Evolutionary conservation across 2,113 vertebrate species (phyloP).

Genomic region (Brachyhypopomus occidentalis): DNA sequence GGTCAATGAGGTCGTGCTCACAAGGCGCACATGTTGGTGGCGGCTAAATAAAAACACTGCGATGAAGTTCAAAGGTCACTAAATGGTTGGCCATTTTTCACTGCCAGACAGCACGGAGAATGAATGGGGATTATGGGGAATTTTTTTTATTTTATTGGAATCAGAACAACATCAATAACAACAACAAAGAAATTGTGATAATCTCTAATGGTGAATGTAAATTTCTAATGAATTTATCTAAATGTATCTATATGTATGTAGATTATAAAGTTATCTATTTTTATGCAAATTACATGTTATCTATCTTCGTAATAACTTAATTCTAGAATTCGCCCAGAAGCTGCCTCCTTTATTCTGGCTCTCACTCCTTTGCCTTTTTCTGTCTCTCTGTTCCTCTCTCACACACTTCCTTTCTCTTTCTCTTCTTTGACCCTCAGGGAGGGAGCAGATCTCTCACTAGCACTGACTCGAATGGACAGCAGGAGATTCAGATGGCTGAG

Average conservation of each 20-base stretch:
- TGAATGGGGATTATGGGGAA: no score
- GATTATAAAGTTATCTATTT: no score
- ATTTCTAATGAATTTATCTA: no score
- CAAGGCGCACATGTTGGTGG: neutral
- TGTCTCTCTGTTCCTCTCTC: slow-evolving; percentile 26
- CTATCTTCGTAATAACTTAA: no score
- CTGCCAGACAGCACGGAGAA: neutral
- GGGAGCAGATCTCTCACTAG: slow-evolving; percentile 54
- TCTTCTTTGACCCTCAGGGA: slow-evolving; percentile 60
- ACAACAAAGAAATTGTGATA: no score
- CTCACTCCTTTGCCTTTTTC: slow-evolving; percentile 19
- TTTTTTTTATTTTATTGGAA: no score
- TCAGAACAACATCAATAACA: no score
- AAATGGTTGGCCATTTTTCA: neutral
- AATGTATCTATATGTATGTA: no score
- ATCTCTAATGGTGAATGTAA: no score
- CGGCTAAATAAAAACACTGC: neutral
- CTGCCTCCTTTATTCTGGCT: slow-evolving; percentile 14
- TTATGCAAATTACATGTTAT: no score
- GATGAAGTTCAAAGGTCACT: neutral
- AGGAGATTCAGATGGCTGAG: slow-evolving; percentile 88
- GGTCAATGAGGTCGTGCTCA: neutral
- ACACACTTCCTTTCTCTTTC: slow-evolving; percentile 26
- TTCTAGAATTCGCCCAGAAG: slow-evolving; percentile 6
- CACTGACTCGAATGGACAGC: slow-evolving; percentile 62